Evolutionary conservation across 1,140 invertebrate species (phyloP).

Genomic region (Nomia melanderi): DNA sequence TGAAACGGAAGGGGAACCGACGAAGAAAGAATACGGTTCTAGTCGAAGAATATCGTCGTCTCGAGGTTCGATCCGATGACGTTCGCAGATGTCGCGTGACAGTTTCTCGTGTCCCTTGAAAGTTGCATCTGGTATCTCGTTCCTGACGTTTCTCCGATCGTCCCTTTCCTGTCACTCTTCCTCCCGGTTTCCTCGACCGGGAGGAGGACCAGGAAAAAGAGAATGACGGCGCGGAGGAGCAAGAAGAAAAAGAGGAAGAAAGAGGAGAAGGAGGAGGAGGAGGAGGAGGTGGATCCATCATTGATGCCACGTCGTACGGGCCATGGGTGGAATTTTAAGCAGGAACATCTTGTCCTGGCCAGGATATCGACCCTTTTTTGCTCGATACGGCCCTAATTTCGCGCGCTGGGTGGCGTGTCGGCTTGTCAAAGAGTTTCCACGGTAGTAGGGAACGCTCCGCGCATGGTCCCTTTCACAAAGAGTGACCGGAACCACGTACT

Average conservation of each 20-base stretch:
- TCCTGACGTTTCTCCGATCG: conserved; percentile 23
- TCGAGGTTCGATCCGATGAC: conserved; percentile 69
- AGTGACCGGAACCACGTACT: conserved; percentile 26
- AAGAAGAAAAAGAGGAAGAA: conserved; percentile 30
- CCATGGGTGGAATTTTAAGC: conserved; percentile 74
- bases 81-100: conserved; percentile 65
- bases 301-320: conserved; percentile 71
- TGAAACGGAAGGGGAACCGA: not conserved
- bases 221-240: conserved; percentile 37
- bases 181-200: conserved; percentile 38
- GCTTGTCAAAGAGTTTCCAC: conserved; percentile 67
- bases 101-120: conserved; percentile 65
- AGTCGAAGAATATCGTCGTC: conserved; percentile 56
- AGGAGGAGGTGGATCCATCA: conserved; percentile 70
- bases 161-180: conserved; percentile 30
- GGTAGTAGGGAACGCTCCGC: conserved; percentile 24
- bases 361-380: conserved; percentile 69
- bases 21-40: conserved; percentile 18
- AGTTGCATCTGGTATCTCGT: conserved; percentile 58
- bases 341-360: conserved; percentile 66
- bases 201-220: conserved; percentile 53
- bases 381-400: conserved; percentile 71
- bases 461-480: conserved; percentile 35
- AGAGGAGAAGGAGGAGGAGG: conserved; percentile 22
- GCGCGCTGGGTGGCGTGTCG: conserved; percentile 75